A percentile compares a stretch with the other conserved stretches of the same genome.
phyloP scores from a whole-genome alignment of 2,888 invertebrate genomes.

The Hedya salicella region DNA sequence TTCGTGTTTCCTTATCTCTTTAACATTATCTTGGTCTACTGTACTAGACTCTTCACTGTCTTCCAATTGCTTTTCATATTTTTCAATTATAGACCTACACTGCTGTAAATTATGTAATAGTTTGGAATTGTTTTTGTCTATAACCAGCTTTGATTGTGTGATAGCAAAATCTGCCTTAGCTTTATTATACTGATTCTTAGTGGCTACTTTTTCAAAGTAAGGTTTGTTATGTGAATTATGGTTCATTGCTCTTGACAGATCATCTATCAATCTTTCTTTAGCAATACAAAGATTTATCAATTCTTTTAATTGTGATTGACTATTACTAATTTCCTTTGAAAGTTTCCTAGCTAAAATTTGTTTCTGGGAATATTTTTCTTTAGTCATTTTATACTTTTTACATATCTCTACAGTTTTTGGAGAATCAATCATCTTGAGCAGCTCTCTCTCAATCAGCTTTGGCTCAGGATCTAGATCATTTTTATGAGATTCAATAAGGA shows the following conservation, averaged over 20 bases:
- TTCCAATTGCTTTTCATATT: constrained; percentile 68
- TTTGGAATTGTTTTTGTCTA: constrained; percentile 82
- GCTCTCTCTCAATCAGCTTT: constrained; percentile 79
- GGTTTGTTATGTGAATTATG: constrained; percentile 67
- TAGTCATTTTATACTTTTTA: constrained; percentile 83
- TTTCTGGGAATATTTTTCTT: constrained; percentile 81
- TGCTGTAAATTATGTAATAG: constrained; percentile 67
- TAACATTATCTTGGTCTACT: constrained; percentile 83
- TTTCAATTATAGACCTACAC: constrained; percentile 65
- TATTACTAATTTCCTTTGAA: constrained; percentile 86
- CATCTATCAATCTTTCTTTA: constrained; percentile 90
- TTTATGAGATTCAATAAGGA: constrained; percentile 83
- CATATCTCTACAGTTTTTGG: constrained; percentile 79
- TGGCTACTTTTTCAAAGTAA: constrained; percentile 86
- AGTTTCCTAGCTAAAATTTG: constrained; percentile 78
- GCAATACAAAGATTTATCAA: constrained; percentile 87
- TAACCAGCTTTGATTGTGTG: constrained; percentile 84
- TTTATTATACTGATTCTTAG: constrained; percentile 86
- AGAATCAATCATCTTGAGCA: constrained; percentile 81
- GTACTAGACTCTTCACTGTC: constrained; percentile 79
- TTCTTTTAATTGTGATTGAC: constrained; percentile 89
- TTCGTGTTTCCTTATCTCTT: constrained; percentile 89
- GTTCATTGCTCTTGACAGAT: constrained; percentile 80
- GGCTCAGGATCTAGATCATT: constrained; percentile 84
- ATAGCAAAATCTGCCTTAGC: constrained; percentile 83